phyloP scores from a whole-genome alignment of 2,113 vertebrate species.

The Scortum barcoo region DNA sequence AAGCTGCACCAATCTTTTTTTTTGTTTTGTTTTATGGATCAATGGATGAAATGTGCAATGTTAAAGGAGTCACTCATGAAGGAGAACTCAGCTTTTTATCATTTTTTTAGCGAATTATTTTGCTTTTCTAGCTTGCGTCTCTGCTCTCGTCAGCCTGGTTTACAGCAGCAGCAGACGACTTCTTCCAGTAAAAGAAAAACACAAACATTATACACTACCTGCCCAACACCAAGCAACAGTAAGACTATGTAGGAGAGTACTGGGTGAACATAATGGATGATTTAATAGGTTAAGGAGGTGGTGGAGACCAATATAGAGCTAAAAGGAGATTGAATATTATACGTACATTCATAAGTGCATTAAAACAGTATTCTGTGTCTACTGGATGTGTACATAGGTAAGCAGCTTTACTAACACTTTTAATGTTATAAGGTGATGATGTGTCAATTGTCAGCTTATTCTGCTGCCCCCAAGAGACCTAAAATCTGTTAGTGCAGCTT shows the following conservation, averaged over 20 bases:
- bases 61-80: neutral
- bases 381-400: neutral
- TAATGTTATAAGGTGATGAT: neutral
- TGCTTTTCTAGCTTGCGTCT: neutral
- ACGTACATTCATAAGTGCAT: neutral
- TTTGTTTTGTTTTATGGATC: neutral
- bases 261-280: neutral
- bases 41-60: neutral
- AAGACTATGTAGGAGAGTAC: neutral
- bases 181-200: neutral
- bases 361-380: neutral
- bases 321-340: neutral
- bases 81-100: neutral
- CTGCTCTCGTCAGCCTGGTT: neutral
- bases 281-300: neutral
- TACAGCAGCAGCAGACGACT: too few species aligned
- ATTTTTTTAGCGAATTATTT: neutral
- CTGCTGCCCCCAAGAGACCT: neutral
- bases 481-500: neutral
- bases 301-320: neutral
- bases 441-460: neutral
- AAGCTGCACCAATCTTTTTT: neutral
- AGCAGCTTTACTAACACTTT: neutral
- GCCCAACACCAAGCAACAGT: neutral
- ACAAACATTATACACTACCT: neutral